Conservation (phyloP, 2,888 invertebrate species). For the Dasypogon diadema region DNA sequence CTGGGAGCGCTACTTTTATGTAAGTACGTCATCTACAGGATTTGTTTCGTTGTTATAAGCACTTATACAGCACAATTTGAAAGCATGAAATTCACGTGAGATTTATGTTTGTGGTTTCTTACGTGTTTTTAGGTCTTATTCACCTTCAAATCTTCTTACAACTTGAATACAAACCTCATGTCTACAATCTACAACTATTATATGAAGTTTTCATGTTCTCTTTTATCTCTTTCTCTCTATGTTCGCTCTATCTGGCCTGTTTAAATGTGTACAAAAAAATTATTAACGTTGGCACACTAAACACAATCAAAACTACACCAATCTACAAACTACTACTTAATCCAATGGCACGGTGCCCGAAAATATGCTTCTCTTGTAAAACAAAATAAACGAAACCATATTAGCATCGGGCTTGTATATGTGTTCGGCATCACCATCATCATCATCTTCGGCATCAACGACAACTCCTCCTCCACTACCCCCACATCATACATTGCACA, state of each 20-base stretch:
- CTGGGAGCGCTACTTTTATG: neutral
- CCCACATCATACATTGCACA: conserved; percentile 38
- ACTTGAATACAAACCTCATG: neutral
- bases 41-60: neutral
- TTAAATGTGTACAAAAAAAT: neutral
- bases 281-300: neutral
- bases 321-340: neutral
- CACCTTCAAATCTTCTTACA: conserved; percentile 12
- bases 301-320: too few relatives aligned
- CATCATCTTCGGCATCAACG: conserved; percentile 32
- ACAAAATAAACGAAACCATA: neutral
- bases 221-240: conserved; percentile 23
- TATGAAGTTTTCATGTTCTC: conserved; percentile 19
- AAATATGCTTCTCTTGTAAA: conserved; percentile 4
- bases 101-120: too few relatives aligned
- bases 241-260: neutral
- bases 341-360: neutral
- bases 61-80: too few relatives aligned
- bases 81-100: too few relatives aligned
- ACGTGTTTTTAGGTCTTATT: too few relatives aligned
- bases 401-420: conserved; percentile 42
- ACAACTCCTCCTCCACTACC: conserved; percentile 44
- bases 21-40: conserved; percentile 2
- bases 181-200: neutral
- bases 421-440: conserved; percentile 48